Percentiles rank a stretch among this genome's conserved stretches.
These are phyloP conservation scores for Eclectus roratus DNA, from an alignment of 2,113 vertebrate species.

Conservation along the genomic window DNA sequence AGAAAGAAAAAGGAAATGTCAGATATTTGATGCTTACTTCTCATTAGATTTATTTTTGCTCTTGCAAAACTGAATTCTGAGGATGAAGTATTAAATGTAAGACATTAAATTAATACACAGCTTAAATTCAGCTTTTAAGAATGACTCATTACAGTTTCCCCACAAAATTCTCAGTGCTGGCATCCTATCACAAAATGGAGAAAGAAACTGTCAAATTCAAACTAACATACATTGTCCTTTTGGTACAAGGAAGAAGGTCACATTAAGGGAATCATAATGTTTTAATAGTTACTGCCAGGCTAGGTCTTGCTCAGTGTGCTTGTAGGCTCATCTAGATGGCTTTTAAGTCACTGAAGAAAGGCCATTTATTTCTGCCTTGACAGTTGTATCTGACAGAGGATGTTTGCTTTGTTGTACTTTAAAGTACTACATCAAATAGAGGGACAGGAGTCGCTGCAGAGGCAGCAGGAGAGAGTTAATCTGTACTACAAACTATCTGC, in stretches of 20 bases:
- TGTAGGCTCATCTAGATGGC: not conserved
- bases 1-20: not conserved
- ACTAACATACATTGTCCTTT: not conserved
- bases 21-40: constrained; percentile 3
- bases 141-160: not conserved
- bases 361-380: not conserved
- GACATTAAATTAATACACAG: not conserved
- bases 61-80: not conserved
- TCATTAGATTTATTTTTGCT: not conserved
- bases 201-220: not conserved
- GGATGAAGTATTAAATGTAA: not conserved
- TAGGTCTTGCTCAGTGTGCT: not conserved
- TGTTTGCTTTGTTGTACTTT: not conserved
- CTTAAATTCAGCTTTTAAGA: not conserved
- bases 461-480: not conserved
- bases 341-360: not conserved
- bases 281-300: not conserved
- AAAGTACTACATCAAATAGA: not conserved
- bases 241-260: not conserved
- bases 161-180: not conserved
- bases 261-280: not conserved
- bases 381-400: not conserved
- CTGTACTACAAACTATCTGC: not conserved
- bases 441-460: not conserved
- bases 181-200: not conserved